Evolutionary conservation across 92 coral and sea anemone genomes (phyloP), one percentile per base, ranked within the genome.

Genomic region (Zoanthus solanderi): DNA sequence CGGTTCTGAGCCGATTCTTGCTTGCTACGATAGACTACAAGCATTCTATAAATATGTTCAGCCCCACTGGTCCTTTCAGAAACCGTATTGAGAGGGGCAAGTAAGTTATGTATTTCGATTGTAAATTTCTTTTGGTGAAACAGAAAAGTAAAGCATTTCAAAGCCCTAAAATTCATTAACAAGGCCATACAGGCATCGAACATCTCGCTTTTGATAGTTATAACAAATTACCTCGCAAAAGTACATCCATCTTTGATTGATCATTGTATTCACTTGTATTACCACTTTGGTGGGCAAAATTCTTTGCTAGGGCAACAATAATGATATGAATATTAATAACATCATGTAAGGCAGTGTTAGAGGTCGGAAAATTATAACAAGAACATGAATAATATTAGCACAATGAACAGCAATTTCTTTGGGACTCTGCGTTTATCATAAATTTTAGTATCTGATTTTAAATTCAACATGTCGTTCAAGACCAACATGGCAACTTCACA

Each of bases 211-310:
- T 15, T 30, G 46, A 53, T 46, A 31, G 13, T 0, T 78, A 0
- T 42, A 8, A 50, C 52, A 32, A 31, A 34, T 79, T 79, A 81
- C 85, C 85, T 81, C 85, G 85, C 54, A 81, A 66, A 46, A 81
- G 85, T 66, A 54, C 85, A 50, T 81, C 85, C 85, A 81, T 81
- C 74, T 81, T 81, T n/a, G 85, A 81, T 42, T 65, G 73, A 56
- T 31, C 85, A 15, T 30, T 67, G 85, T 68, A 81, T 65, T 81
- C 75, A 18, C 74, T 31, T 15, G 75, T 17, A 81, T 71, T 66
- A 17, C 58, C 61, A n/a, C 71, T 30, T 52, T 65, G 85, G 9
- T 66, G 75, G 6, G 66, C 60, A 30, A 45, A 46, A 81, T 73
- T 81, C 60, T 71, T 67, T 65, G 71, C 85, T 81, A 28, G 11